Conservation (phyloP, 2,797 vertebrate species). For the Choloepus didactylus region DNA sequence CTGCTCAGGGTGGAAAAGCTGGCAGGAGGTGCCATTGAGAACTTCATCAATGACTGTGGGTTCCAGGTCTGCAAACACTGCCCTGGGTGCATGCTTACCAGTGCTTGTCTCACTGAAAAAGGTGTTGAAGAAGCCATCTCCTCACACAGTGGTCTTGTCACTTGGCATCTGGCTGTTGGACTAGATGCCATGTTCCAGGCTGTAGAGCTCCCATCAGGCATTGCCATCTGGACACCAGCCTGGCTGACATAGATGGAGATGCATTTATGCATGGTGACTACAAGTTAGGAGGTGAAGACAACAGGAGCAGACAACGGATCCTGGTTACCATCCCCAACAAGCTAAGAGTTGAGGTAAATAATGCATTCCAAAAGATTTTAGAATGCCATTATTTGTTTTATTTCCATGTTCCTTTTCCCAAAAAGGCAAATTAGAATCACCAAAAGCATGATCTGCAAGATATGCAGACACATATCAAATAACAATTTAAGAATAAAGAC, state of each 20-base stretch:
- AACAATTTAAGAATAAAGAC: background rate
- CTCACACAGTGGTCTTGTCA: too few species aligned
- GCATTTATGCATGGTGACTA: conserved; percentile 80
- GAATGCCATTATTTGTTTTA: background rate
- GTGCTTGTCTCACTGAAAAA: too few species aligned
- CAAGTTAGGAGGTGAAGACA: background rate
- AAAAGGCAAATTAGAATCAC: background rate
- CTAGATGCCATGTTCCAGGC: too few species aligned
- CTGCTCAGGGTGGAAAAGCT: conserved; percentile 86
- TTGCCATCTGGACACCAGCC: too few species aligned
- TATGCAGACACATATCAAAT: background rate
- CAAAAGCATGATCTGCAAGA: background rate
- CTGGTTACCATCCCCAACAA: too few species aligned
- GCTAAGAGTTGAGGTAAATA: too few species aligned
- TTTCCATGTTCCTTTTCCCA: background rate
- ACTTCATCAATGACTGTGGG: conserved; percentile 42
- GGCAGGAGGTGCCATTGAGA: conserved; percentile 68
- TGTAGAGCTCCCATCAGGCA: too few species aligned
- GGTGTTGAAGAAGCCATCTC: too few species aligned
- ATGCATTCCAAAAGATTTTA: background rate
- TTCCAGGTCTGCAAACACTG: conserved; percentile 69
- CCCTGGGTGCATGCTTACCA: too few species aligned
- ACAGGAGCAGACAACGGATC: too few species aligned
- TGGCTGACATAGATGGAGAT: too few species aligned
- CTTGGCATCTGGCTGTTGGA: too few species aligned